These are phyloP conservation scores for Amphiura filiformis DNA, from an alignment of 35 echinoderm and acorn worm species.

Conservation along the genomic window DNA sequence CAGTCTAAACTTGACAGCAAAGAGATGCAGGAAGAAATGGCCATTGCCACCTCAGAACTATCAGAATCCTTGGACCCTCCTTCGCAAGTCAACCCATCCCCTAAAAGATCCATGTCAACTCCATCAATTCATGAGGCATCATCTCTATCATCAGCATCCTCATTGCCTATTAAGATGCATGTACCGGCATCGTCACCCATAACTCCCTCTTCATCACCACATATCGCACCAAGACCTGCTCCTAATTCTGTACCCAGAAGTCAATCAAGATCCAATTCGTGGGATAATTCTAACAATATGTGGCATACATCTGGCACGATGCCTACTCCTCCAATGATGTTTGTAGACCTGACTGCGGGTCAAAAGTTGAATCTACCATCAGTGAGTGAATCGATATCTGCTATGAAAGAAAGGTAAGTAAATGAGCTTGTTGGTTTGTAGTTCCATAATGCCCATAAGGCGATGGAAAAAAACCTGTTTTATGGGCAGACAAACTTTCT, in stretches of 20 bases:
- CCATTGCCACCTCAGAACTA: no score
- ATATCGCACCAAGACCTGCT: neutral
- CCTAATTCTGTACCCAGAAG: no score
- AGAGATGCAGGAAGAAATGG: no score
- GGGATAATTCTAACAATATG: neutral
- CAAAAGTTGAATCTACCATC: neutral
- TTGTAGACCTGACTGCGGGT: neutral
- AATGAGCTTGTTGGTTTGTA: neutral
- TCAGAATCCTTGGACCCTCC: no score
- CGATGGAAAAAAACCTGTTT: neutral
- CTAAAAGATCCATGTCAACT: neutral
- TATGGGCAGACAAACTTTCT: no score
- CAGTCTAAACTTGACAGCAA: no score
- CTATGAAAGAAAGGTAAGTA: constrained; percentile 5
- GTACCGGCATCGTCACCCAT: neutral
- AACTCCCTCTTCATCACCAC: neutral
- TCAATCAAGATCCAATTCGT: neutral
- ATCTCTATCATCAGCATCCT: neutral
- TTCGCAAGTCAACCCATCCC: neutral
- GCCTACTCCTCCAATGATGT: neutral
- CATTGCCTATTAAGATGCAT: neutral
- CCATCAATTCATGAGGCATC: neutral
- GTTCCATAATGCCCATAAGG: neutral
- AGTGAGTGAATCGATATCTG: neutral
- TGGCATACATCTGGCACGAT: neutral